Base-by-base conservation (phyloP, 30 jellyfish, hydroid and myxozoan genomes). In the Catostylus mosaicus region DNA sequence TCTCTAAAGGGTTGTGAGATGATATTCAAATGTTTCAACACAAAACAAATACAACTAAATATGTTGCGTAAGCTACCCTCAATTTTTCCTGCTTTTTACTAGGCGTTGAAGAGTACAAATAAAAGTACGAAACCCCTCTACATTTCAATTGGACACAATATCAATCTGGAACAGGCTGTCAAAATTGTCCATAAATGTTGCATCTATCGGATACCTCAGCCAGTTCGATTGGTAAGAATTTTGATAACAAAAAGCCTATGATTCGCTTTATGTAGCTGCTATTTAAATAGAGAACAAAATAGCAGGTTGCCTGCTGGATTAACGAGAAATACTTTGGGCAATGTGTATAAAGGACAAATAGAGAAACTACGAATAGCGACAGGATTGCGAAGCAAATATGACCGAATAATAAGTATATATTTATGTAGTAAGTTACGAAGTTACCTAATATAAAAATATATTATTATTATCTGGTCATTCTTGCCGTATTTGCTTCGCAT, bases 91-190 rank as follows among this genome's bases (percentile, higher is more conserved):
- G 7, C 54, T 5, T 14, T 40, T 48, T 48, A 9, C 63, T 48
- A 88, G 97, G 99, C 96, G 16, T 27, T 94, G 57, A 74, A 88
- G 60, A 88, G 96, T 65, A 87, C 99, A 0, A 35, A 40, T 19
- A 37, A 37, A 24, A 35, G 95, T 0, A 56, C 78, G 10, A 94
- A 94, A 60, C 99, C 99, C 14, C 47, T 94, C 10, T 87, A 36
- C 67, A 69, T 94, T 14, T 94, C 99, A 18, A 47, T 94, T 52
- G 99, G 99, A 27, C 94, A 88, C 95, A 94, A 54, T 59, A 83
- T 94, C 62, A 48, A 65, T 29, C 88, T 94, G 30, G 76, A 82
- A 0, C 33, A 69, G 30, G 96, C 97, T n/a, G 71, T 46, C 30
- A 62, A 77, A 5, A 36, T 88, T 30, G 99, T 94, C 12, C 37